These are phyloP conservation scores for Tragelaphus buxtoni DNA, from an alignment of 2,113 vertebrate species.

Conservation along the genomic window DNA sequence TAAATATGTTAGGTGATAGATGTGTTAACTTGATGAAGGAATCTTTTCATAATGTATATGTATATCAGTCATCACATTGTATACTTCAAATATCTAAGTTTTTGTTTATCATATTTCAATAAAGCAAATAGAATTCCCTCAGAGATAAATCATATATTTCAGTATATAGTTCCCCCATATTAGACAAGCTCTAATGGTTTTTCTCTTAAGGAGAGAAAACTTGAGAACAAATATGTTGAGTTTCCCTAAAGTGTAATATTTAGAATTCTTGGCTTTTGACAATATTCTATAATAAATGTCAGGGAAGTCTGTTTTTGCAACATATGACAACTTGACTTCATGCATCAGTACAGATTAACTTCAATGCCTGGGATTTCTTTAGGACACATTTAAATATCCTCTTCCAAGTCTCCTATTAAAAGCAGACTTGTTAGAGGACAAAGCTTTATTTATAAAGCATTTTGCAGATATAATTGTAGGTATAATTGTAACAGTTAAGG, in stretches of 20 bases:
- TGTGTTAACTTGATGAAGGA: background rate
- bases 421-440: background rate
- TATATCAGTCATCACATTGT: background rate
- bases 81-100: background rate
- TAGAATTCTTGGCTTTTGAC: background rate
- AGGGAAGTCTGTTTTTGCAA: constrained; percentile 27
- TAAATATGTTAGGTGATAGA: background rate
- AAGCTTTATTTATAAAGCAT: background rate
- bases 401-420: background rate
- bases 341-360: background rate
- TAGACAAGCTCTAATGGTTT: background rate
- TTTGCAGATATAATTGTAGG: background rate
- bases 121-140: constrained; percentile 5
- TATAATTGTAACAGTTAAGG: background rate
- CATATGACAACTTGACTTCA: background rate
- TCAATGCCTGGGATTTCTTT: background rate
- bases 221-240: background rate
- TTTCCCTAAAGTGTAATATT: background rate
- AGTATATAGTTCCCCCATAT: background rate
- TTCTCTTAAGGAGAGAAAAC: background rate
- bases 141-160: background rate
- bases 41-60: background rate
- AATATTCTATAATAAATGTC: background rate
- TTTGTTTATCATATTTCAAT: background rate
- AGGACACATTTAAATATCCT: background rate